phyloP scores from a whole-genome alignment of 2,797 vertebrate species.

The Tenualosa thibaudeaui region DNA sequence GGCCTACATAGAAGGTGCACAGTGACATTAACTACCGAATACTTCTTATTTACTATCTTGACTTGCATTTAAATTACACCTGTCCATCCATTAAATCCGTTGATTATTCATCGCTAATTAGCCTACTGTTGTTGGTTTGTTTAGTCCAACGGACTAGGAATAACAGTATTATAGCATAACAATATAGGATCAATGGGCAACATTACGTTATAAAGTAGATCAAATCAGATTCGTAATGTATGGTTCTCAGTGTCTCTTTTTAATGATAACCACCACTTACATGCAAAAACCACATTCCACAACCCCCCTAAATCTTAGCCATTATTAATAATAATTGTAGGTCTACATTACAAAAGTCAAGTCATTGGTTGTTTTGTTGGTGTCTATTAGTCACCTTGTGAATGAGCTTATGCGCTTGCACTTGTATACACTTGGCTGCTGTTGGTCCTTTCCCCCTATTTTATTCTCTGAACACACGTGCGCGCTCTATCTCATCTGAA shows the following conservation, averaged over 20 bases:
- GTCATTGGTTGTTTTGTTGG: neutral
- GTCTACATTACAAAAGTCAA: neutral
- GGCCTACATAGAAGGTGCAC: conserved; percentile 44
- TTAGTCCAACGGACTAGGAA: neutral
- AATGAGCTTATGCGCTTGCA: neutral
- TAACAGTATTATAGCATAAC: neutral
- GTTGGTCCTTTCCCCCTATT: neutral
- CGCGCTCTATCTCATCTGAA: conserved; percentile 37
- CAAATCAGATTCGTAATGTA: neutral
- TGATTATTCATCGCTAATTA: neutral
- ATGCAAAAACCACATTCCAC: neutral
- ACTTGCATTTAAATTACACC: conserved; percentile 87
- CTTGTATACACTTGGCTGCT: neutral
- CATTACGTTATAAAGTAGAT: neutral
- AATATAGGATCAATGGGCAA: neutral
- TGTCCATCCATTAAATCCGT: conserved; percentile 77
- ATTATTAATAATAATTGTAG: neutral
- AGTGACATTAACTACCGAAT: conserved; percentile 86
- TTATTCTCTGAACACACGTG: conserved; percentile 38
- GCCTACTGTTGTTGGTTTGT: neutral
- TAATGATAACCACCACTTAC: neutral
- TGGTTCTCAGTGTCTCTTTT: neutral
- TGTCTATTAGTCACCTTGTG: neutral
- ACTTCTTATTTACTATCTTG: conserved; percentile 85
- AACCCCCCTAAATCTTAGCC: too few species aligned